A percentile compares a stretch with the other conserved stretches of the same genome.
phyloP scores from a whole-genome alignment of 2,888 invertebrate species.

The Parelbella ahira region DNA sequence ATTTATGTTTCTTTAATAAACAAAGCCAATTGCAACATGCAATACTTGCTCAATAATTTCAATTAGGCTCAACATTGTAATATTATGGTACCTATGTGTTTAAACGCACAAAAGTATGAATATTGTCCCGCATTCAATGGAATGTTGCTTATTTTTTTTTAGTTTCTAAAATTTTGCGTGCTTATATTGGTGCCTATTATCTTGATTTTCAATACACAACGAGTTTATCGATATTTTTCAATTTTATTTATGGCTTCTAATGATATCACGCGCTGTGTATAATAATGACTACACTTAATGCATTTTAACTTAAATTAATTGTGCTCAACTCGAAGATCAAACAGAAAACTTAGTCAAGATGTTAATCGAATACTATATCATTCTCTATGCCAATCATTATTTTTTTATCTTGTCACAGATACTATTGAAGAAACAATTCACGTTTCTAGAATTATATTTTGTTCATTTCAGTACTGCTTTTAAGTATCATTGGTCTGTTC shows the following conservation, averaged over 20 bases:
- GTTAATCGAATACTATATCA: no score
- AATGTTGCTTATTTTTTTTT: slow-evolving; percentile 22
- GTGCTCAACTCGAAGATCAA: no score
- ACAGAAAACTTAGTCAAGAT: no score
- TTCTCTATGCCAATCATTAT: no score
- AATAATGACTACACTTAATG: no score
- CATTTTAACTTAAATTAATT: slow-evolving; percentile 11
- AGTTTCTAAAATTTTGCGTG: slow-evolving; percentile 47
- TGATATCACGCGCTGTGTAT: no score
- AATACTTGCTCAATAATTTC: slow-evolving; percentile 60
- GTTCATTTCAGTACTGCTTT: slow-evolving; percentile 6
- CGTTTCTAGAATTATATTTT: no score
- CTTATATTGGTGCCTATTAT: slow-evolving; percentile 53
- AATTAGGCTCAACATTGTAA: slow-evolving; percentile 57
- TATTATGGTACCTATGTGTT: slow-evolving; percentile 39
- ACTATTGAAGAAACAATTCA: no score
- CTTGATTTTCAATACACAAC: slow-evolving; percentile 18
- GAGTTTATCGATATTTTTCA: slow-evolving; percentile 10
- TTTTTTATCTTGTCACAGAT: no score
- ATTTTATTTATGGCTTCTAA: not conserved
- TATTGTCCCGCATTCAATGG: slow-evolving; percentile 30
- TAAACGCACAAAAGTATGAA: slow-evolving; percentile 64
- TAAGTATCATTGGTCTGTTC: slow-evolving; percentile 46
- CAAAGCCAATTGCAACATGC: slow-evolving; percentile 32
- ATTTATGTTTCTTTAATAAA: slow-evolving; percentile 39